Evolutionary conservation across 2,797 vertebrate species (phyloP), one percentile per base, ranked within the genome.

Genomic region (Mormyrus proboscirostris): DNA sequence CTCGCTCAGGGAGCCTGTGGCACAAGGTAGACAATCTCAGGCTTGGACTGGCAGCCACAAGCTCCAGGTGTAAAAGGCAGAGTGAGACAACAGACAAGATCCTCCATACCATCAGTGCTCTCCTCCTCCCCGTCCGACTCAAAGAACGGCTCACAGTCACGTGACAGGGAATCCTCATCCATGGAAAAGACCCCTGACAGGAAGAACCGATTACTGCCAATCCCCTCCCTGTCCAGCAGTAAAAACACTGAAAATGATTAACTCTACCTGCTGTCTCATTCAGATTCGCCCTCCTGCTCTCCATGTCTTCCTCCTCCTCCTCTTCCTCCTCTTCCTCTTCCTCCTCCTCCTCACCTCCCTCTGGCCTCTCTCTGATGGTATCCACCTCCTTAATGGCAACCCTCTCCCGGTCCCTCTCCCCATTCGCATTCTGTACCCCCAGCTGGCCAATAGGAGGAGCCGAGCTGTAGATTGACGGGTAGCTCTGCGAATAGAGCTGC

Each of bases 101-200:
- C 41, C 12, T 19, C 19, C 95, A 95, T 88, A 97, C 98, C 97
- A 0, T 98, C 98, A 0, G 97, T 98, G 94, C 97, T 98, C 93
- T 97, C 97, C 92, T 98, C 98, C 25, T 97, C 97, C 2, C 95
- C 95, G n/a, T 98, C 97, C 0, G 97, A 98, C 92, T 98, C 97
- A 12, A 97, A 98, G 93, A 98, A 98, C 0, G 97, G 97, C 91
- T 98, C 97, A 53, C 97, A 97, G 93, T 98, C 97, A 16, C 97
- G 96, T 0, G 96, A 97, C 49, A 97, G 93, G 2, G 97, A 96
- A 10, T 98, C 98, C 91, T 98, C 97, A 0, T 98, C 98, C 98
- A 98, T 98, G 47, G 97, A 96, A 91, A 98, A 98, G 12, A 98
- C 96, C 49, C 97, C 98, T 98, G 93, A 0, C n/a, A 83, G 50